phyloP scores from a whole-genome alignment of 2,888 invertebrate species.

The Eupithecia vulgata region DNA sequence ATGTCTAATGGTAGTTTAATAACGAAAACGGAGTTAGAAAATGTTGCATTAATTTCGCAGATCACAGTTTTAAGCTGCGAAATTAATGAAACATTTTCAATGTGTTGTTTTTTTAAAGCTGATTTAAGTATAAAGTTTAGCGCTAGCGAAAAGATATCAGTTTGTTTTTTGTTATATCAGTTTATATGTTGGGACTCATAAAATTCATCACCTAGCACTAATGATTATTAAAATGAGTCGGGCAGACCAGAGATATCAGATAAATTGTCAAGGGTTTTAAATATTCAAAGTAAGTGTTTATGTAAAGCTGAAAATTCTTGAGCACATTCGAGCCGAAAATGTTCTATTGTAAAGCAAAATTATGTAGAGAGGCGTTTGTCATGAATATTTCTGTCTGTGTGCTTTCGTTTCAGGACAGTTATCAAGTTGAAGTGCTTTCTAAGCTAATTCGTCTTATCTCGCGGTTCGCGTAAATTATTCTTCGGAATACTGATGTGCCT shows the following conservation, averaged over 20 bases:
- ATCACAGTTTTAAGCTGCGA: too few relatives aligned
- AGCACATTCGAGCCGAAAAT: constrained; percentile 1
- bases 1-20: not conserved
- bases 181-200: not conserved
- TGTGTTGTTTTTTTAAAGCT: not conserved
- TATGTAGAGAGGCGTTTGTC: constrained; percentile 15
- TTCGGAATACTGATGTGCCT: not conserved
- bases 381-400: constrained; percentile 31
- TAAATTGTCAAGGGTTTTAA: not conserved
- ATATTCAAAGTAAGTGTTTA: not conserved
- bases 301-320: not conserved
- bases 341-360: constrained; percentile 1
- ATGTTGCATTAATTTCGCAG: too few relatives aligned
- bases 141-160: not conserved
- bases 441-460: constrained; percentile 32
- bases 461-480: constrained; percentile 26
- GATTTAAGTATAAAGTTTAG: not conserved
- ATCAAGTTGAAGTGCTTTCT: constrained; percentile 26
- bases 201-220: not conserved
- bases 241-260: not conserved
- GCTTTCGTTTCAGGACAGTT: constrained; percentile 12
- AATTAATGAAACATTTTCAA: not conserved
- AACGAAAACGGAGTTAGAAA: too few relatives aligned
- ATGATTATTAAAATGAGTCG: not conserved
- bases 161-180: not conserved